phyloP scores from a whole-genome alignment of 1,140 invertebrate genomes.

The Monomorium pharaonis region DNA sequence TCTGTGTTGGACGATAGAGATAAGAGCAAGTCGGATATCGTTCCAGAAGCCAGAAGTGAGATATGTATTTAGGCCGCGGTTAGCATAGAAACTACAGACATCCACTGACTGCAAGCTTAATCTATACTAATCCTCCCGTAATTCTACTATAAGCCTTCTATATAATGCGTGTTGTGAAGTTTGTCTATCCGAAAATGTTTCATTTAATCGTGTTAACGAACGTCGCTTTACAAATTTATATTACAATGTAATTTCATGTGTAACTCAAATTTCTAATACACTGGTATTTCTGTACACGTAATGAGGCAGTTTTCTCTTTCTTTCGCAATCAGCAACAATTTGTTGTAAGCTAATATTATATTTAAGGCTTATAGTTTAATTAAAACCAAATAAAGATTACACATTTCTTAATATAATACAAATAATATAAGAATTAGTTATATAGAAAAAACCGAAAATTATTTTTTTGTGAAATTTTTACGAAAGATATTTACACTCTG shows the following conservation, averaged over 20 bases:
- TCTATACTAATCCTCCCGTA: conserved; percentile 80
- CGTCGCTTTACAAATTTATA: conserved; percentile 38
- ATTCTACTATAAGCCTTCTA: conserved; percentile 67
- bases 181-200: conserved; percentile 65
- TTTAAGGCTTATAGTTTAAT: neutral
- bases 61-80: conserved; percentile 79
- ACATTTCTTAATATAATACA: neutral
- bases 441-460: neutral
- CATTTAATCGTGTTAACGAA: conserved; percentile 56
- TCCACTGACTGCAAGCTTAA: conserved; percentile 75
- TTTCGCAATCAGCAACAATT: neutral
- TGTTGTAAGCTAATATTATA: neutral
- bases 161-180: conserved; percentile 58
- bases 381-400: neutral
- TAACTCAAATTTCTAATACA: neutral
- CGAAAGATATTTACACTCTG: neutral
- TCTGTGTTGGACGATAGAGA: conserved; percentile 27
- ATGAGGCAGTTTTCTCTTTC: neutral
- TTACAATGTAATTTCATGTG: conserved; percentile 2
- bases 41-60: conserved; percentile 62
- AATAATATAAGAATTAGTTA: neutral
- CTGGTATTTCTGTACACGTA: no score
- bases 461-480: neutral
- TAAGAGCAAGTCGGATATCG: conserved; percentile 20
- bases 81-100: conserved; percentile 78